Evolutionary conservation across 2,888 invertebrate species (phyloP), one percentile per base, ranked within the genome.

Genomic region (Trichacis sp.): DNA sequence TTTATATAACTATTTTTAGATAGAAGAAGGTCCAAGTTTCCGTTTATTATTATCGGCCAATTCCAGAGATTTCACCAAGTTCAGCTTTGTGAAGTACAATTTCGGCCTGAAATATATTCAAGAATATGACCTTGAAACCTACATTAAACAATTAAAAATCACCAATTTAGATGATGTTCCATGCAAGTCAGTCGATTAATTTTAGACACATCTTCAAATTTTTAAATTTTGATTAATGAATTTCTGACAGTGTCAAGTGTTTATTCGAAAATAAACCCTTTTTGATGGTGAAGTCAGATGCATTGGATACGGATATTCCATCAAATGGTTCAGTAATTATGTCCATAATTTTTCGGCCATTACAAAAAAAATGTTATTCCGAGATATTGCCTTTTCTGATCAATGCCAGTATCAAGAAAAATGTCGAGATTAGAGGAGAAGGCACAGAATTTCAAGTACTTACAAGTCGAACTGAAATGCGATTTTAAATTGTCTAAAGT

Each of bases 51-150:
- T 92, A 33, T 85, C 87, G 69, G 89, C 90, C 14, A 85, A 86
- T 42, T 89, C 89, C 38, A 86, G 87, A 67, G 87, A 86, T 65
- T 88, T 89, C 0, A 87, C 89, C 68, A 87, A 87, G 73, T 91
- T 92, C 77, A 90, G 90, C 2, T 90, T 89, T 74, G 83, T 80
- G 71, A 81, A 86, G n/a, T 87, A 87, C 74, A 86, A 92, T 81
- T 92, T 92, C 84, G 91, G 90, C 2, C 87, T 87, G 63, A 90
- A 90, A 75, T 88, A 92, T 68, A 82, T 89, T 1, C 88, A 89
- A 74, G 85, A 86, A 3, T 85, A 86, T 8, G 85, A 85, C 33
- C 64, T 79, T 0, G 85, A 86, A 1, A 86, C 86, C 68, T 88
- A 88, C 76, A 85, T 67, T 15, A 74, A 77, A 8, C 60, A 70